Percentiles rank a stretch among this genome's conserved stretches.
phyloP scores from a whole-genome alignment of 2,113 vertebrate species.

The Suncus etruscus region DNA sequence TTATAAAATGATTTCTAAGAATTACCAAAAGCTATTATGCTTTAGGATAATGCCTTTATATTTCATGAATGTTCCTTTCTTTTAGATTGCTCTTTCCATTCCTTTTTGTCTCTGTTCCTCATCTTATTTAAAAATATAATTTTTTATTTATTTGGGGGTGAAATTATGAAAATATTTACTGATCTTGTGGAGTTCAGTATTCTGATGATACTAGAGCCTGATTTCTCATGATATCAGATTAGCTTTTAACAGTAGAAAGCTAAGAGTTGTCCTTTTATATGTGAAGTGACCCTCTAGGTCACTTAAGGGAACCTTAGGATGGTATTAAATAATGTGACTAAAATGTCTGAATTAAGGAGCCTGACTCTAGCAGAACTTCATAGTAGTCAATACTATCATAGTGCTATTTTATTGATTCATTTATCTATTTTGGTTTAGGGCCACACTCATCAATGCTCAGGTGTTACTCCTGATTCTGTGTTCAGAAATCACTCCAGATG shows the following conservation, averaged over 20 bases:
- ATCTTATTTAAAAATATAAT: neutral
- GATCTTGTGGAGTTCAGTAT: neutral
- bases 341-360: slow-evolving; percentile 8
- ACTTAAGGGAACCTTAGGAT: neutral
- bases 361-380: neutral
- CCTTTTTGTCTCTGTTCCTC: neutral
- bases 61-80: neutral
- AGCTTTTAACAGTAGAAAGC: neutral
- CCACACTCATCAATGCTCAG: no score
- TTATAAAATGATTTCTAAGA: slow-evolving; percentile 16
- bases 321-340: neutral
- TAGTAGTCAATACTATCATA: neutral
- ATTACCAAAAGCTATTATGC: neutral
- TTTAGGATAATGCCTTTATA: neutral
- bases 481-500: no score
- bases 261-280: neutral
- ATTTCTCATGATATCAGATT: neutral
- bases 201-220: neutral
- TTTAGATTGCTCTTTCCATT: neutral
- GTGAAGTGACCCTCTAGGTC: neutral
- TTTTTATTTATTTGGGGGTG: neutral
- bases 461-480: no score
- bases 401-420: no score
- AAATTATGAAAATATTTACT: neutral
- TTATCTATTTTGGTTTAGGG: no score